Base-by-base conservation (phyloP, 2,888 invertebrate genomes). In the Lycaena phlaeas region DNA sequence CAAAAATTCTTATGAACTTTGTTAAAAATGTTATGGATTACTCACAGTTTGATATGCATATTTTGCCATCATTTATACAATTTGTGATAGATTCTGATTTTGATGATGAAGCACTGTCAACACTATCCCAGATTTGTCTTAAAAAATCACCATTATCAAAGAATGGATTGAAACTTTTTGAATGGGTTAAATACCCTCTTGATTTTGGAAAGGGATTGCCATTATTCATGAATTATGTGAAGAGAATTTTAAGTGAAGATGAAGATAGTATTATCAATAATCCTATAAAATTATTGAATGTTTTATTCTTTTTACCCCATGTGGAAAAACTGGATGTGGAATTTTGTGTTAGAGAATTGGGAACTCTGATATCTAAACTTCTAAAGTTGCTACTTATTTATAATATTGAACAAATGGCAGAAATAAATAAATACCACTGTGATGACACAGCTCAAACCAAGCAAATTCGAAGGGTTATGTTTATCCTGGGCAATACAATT, bases 41-140 rank as follows among this genome's bases (percentile, higher is more conserved):
- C 58, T 84, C 89, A 0, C 88, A 89, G 38, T 93, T 93, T 65
- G 93, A 94, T 59, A 84, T 90, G 49, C 79, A 92, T 22, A 87
- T 94, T 46, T 69, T 94, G 38, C 92, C 93, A 0, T 82, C 86
- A 10, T 88, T 92, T 44, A 55, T 93, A 15, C 87, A 87, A 39
- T 87, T 86, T 55, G 87, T 89, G 25, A 56, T 81, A 11, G 85
- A 87, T 37, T 71, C 74, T 0, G 67, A 82, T 42, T 86, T 89
- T 41, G 86, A 89, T 49, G 59, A 63, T 25, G 70, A 86, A 26
- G 84, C 86, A 2, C 75, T 93, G 53, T 69, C 85, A 31, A 77
- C 92, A 15, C 64, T 94, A 10, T 85, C 89, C 0, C 88, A 89
- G 59, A 85, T 95, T 36, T 76, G 94, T 26, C 57, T 89, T 26